These are phyloP conservation scores for Scytalopus superciliaris DNA, from an alignment of 2,113 vertebrate genomes.

Conservation along the genomic window DNA sequence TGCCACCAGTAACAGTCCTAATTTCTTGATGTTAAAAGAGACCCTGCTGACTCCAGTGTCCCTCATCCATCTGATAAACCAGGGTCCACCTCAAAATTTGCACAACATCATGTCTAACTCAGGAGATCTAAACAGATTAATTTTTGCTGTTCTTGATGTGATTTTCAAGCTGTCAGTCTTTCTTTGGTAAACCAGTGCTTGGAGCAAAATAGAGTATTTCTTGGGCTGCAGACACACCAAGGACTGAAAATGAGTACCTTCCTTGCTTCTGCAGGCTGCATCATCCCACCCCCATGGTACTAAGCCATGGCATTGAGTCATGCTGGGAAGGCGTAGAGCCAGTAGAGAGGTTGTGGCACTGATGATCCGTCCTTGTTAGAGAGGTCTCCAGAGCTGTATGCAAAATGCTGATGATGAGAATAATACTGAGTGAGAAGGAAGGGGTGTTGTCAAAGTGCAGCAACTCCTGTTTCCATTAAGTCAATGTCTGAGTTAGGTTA, in stretches of 20 bases:
- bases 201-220: background rate
- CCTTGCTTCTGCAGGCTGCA: background rate
- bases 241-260: background rate
- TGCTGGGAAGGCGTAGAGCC: background rate
- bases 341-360: background rate
- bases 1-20: background rate
- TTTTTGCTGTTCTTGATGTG: background rate
- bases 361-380: background rate
- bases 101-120: accelerated
- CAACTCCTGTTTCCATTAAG: background rate
- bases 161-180: background rate
- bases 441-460: background rate
- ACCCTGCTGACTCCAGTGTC: background rate
- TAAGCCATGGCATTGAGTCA: background rate
- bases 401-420: background rate
- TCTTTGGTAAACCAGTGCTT: background rate
- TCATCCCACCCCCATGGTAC: background rate
- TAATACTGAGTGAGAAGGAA: background rate
- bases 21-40: background rate
- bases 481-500: background rate
- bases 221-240: background rate
- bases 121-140: background rate
- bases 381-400: background rate
- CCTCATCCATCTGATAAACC: accelerated
- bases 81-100: background rate